Conservation (phyloP, 2,113 vertebrate species). For the Melanerpes formicivorus region DNA sequence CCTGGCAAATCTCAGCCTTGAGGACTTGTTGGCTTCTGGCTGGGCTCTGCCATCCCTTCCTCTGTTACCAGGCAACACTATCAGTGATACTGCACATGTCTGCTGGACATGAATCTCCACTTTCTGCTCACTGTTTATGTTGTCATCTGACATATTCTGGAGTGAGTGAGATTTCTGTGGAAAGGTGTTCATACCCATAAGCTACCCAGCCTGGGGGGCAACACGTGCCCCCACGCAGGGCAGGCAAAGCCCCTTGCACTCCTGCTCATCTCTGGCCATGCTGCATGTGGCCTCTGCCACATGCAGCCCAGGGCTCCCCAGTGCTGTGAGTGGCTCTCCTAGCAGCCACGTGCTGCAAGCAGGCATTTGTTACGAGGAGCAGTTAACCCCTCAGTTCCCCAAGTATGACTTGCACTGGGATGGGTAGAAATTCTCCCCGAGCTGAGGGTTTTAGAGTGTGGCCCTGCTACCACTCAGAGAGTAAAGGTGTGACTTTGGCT, state of each 20-base stretch:
- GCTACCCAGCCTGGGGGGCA: rapidly evolving
- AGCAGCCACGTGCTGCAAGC: rapidly evolving
- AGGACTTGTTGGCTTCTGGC: neutral
- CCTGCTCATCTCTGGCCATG: neutral
- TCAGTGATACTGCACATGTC: slow-evolving; percentile 11
- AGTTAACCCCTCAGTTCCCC: neutral
- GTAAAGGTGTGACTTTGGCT: neutral
- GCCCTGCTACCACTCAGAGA: neutral
- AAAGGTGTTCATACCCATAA: neutral
- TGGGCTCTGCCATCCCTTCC: slow-evolving; percentile 11
- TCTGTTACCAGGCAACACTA: slow-evolving; percentile 65
- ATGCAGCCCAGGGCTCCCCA: neutral
- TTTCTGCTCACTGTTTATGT: slow-evolving; percentile 10
- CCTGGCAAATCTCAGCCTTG: neutral
- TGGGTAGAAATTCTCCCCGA: neutral
- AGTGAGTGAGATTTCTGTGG: neutral
- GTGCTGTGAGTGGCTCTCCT: neutral
- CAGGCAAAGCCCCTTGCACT: neutral
- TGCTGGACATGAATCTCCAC: slow-evolving; percentile 15
- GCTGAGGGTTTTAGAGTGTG: neutral
- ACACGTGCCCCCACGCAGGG: rapidly evolving
- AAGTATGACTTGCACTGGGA: neutral
- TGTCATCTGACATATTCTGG: neutral
- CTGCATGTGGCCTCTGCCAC: neutral
- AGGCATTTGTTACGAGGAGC: neutral